Conservation (phyloP, 2,113 vertebrate genomes). For the Pampusana beccarii region DNA sequence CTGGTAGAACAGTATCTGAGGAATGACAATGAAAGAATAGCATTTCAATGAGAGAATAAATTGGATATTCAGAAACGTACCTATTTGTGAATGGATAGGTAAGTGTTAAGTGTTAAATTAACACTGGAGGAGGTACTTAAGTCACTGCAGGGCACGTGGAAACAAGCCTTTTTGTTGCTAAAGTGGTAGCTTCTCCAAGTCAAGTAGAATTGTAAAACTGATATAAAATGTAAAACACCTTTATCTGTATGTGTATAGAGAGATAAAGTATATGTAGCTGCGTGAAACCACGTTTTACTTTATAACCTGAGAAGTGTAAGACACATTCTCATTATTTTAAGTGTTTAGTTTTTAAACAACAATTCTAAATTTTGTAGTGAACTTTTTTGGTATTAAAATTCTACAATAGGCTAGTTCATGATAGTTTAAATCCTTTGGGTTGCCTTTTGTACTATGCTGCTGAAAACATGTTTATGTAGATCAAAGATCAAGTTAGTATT, state of each 20-base stretch:
- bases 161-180: neutral
- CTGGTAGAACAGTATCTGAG: neutral
- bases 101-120: neutral
- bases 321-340: neutral
- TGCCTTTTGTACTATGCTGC: neutral
- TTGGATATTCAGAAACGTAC: neutral
- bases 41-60: neutral
- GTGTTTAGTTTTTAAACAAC: fast-evolving
- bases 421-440: neutral
- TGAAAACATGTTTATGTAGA: neutral
- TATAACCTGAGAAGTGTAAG: neutral
- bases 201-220: neutral
- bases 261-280: neutral
- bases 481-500: neutral
- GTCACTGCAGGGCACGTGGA: neutral
- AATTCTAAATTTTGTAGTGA: neutral
- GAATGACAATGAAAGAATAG: neutral
- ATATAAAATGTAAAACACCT: neutral
- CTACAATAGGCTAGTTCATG: neutral
- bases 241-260: neutral
- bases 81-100: neutral
- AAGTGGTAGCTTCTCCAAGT: neutral
- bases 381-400: neutral
- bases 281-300: neutral
- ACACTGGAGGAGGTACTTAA: neutral